Evolutionary conservation across 2,113 vertebrate genomes (phyloP), one percentile per base, ranked within the genome.

Genomic region (Ochotona princeps): DNA sequence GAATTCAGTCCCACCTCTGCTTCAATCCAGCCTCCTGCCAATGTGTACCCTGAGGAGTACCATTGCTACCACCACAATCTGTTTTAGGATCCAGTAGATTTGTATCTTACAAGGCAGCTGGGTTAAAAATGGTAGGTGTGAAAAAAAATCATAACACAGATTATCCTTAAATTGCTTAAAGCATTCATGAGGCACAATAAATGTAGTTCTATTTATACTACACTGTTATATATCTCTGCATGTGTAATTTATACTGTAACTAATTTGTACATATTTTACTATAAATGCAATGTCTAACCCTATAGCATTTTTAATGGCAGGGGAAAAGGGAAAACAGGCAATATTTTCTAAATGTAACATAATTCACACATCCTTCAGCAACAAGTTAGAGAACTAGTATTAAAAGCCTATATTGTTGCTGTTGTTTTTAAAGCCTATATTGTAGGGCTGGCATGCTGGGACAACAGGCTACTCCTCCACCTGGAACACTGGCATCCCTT

Each of bases 121-220:
- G 18, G 35, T 73, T 84, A 75, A 89, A 66, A 85, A 80, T 66
- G 83, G 14, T 66, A 25, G 28, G 44, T 49, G 18, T 74, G 38
- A 5, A 91, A 32, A 72, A 87, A 92, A 92, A 92, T 78, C 63
- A 83, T 66, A 44, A 86, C 86, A 28, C 66, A 92, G 54, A 76
- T 78, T 63, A 76, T 49, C 63, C 30, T 72, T 86, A 28, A 88
- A 86, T 78, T 79, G 17, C 65, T 92, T 89, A 66, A 82, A 95
- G 78, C 30, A 87, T 72, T 28, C 60, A 79, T 65, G 23, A 66
- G 74, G 51, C 32, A 57, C 7, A 72, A 72, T 73, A 79, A 87
- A 90, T 28, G 54, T 8, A 83, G 51, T 65, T 96, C 70, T 80
- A 23, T 81, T 20, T 67, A 83, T 84, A 32, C 4, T 38, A 25